A percentile compares a stretch with the other conserved stretches of the same genome.
These are phyloP conservation scores for Sphaerodactylus townsendi DNA, from an alignment of 2,113 vertebrate species.

Conservation along the genomic window DNA sequence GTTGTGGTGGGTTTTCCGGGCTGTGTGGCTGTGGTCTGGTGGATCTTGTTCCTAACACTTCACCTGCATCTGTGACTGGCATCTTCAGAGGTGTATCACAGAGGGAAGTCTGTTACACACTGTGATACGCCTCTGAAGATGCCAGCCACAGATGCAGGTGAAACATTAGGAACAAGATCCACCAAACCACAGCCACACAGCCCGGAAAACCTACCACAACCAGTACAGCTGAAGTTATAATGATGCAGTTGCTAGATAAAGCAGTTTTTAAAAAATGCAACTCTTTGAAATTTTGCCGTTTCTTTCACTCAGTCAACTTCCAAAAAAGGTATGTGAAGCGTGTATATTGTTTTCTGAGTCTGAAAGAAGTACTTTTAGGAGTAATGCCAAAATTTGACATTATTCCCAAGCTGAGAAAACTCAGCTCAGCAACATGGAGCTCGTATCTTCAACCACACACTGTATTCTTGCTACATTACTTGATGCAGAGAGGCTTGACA, in stretches of 20 bases:
- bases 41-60: too few relatives aligned
- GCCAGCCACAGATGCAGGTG: too few relatives aligned
- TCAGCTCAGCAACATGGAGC: rapidly evolving
- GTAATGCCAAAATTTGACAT: constrained; percentile 13
- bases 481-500: rapidly evolving
- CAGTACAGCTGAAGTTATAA: not conserved
- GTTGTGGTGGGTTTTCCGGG: too few relatives aligned
- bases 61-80: too few relatives aligned
- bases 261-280: not conserved
- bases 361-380: constrained; percentile 1
- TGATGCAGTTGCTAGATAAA: not conserved
- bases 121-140: too few relatives aligned
- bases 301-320: constrained; percentile 11
- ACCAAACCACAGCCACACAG: too few relatives aligned
- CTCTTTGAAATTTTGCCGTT: not conserved
- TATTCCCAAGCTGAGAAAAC: constrained; percentile 4
- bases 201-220: too few relatives aligned
- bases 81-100: too few relatives aligned
- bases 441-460: not conserved
- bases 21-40: too few relatives aligned
- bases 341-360: not conserved
- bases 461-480: not conserved
- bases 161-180: too few relatives aligned
- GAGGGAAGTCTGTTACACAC: too few relatives aligned
- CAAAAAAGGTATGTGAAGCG: not conserved